Evolutionary conservation across 1,140 invertebrate species (phyloP), one percentile per base, ranked within the genome.

Genomic region (Ylistrum balloti): DNA sequence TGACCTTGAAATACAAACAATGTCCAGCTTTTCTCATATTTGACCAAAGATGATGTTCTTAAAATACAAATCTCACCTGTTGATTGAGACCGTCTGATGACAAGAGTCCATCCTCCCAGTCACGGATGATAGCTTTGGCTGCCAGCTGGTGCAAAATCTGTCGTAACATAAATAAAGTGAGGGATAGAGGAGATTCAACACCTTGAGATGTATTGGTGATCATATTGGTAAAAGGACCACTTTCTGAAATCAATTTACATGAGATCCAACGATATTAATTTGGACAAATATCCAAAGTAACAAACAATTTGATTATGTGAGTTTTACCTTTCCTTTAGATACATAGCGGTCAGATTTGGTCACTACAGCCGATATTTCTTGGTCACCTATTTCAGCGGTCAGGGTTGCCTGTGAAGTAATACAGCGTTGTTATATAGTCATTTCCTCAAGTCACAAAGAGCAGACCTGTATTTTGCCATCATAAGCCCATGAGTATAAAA

Each of bases 101-200:
- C 9, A 96, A 92, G 32, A 95, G 87, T 90, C 96, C 96, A 92
- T 94, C 93, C 89, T 96, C 95, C 96, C 96, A 96, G 91, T 96
- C 96, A 87, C 94, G 91, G 45, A 96, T 96, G n/a, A 96, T 90
- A 33, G 94, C 94, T 90, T 94, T 94, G 15, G 96, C 96, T 28
- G 96, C 95, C 86, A 96, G 88, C n/a, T 94, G 90, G 89, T 96
- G 96, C 13, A 95, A 89, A 86, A 94, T 92, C 95, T 95, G 89
- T 45, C 91, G 13, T 13, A 38, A 90, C 22, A 38, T 74, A 28
- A 45, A n/a, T n/a, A n/a, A n/a, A n/a, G n/a, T n/a, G n/a, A n/a
- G n/a, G n/a, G n/a, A n/a, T n/a, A n/a, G n/a, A n/a, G n/a, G n/a
- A n/a, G n/a, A n/a, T n/a, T n/a, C n/a, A n/a, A n/a, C n/a, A n/a